These are phyloP conservation scores for Meandrusa payeni DNA, from an alignment of 2,888 invertebrate species.

Conservation along the genomic window DNA sequence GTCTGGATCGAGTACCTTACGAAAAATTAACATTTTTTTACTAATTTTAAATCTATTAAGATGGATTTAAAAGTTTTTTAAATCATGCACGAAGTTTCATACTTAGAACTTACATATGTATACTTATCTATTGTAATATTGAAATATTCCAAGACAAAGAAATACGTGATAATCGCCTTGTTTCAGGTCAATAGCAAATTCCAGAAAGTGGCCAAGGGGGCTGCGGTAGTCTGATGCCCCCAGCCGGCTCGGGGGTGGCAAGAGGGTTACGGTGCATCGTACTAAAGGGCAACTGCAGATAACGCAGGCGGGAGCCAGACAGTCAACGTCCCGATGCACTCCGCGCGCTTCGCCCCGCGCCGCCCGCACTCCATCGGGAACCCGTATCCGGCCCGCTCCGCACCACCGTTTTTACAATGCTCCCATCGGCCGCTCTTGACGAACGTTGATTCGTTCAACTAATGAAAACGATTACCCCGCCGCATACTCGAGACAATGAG, in stretches of 20 bases:
- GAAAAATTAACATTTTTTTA: too few species aligned
- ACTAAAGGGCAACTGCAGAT: slow-evolving; percentile 80
- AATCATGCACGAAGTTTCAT: too few species aligned
- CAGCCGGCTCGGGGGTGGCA: slow-evolving; percentile 52
- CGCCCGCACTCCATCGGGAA: slow-evolving; percentile 50
- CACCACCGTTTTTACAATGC: slow-evolving; percentile 58
- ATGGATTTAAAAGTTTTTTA: too few species aligned
- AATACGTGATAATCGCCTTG: slow-evolving; percentile 33
- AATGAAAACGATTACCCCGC: slow-evolving; percentile 65
- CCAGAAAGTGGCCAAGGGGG: slow-evolving; percentile 56
- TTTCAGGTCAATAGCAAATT: slow-evolving; percentile 71
- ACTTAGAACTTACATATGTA: too few species aligned
- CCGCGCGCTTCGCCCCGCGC: slow-evolving; percentile 41
- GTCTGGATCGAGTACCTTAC: too few species aligned
- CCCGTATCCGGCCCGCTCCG: slow-evolving; percentile 60
- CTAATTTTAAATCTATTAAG: too few species aligned
- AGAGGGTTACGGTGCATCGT: slow-evolving; percentile 75
- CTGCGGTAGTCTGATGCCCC: slow-evolving; percentile 60
- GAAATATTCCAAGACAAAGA: too few species aligned
- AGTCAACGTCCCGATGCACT: slow-evolving; percentile 78
- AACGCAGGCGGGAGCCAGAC: slow-evolving; percentile 74
- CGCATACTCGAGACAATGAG: slow-evolving; percentile 64
- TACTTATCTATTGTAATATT: too few species aligned
- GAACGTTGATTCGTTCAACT: slow-evolving; percentile 59
- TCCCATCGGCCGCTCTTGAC: slow-evolving; percentile 39